Percentiles rank a stretch among this genome's conserved stretches.
These are phyloP conservation scores for Cardinalis cardinalis DNA, from an alignment of 2,113 vertebrate genomes.

Conservation along the genomic window DNA sequence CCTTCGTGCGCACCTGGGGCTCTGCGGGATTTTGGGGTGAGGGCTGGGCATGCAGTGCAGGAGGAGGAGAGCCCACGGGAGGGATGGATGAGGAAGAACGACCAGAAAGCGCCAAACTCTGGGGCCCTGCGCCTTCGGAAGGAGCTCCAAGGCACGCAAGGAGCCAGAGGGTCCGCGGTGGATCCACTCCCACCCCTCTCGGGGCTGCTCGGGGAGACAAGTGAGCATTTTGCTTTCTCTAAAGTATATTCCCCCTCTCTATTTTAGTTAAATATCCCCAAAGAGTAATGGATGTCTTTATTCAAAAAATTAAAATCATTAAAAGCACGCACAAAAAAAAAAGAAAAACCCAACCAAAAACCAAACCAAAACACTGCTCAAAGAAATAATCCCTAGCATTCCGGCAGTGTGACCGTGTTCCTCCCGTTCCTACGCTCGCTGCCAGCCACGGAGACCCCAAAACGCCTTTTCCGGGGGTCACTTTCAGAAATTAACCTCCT, in stretches of 20 bases:
- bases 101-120: accelerated
- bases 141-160: not conserved
- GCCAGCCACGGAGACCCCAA: not conserved
- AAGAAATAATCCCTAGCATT: not conserved
- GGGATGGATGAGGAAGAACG: not conserved
- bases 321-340: no score
- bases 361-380: no score
- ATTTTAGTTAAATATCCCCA: accelerated
- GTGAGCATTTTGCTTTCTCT: not conserved
- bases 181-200: not conserved
- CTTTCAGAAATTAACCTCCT: not conserved
- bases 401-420: not conserved
- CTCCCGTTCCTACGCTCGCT: not conserved
- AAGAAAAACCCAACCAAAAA: no score
- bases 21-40: not conserved
- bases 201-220: not conserved
- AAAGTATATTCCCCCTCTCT: not conserved
- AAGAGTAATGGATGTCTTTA: not conserved
- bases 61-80: not conserved
- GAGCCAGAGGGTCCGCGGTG: accelerated
- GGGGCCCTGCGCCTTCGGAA: not conserved
- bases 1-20: accelerated
- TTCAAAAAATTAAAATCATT: not conserved
- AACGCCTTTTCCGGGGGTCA: not conserved
- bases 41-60: accelerated